Evolutionary conservation across 2,113 vertebrate species (phyloP).

Genomic region (Scortum barcoo): DNA sequence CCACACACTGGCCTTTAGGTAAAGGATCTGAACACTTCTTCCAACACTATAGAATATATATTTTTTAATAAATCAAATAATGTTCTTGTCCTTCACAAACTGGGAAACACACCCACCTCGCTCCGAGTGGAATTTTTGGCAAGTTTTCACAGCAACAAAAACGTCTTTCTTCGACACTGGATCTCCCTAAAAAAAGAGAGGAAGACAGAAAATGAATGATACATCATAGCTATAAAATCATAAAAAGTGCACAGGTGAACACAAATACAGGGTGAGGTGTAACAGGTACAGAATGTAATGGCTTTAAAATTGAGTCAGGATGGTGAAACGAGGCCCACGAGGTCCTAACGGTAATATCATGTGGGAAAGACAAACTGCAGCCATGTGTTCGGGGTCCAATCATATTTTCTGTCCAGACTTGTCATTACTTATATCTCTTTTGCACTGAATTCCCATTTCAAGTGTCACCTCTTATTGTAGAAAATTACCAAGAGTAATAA

Average conservation of each 20-base stretch:
- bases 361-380: neutral
- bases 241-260: neutral
- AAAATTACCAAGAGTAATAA: neutral
- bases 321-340: conserved; percentile 17
- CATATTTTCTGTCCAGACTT: neutral
- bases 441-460: conserved; percentile 1
- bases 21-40: neutral
- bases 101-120: conserved; percentile 77
- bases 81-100: neutral
- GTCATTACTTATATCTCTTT: neutral
- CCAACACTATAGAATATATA: neutral
- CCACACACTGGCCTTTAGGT: too few species aligned
- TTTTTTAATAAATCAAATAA: neutral
- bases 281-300: neutral
- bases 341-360: conserved; percentile 5
- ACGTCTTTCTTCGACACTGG: conserved; percentile 87
- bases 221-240: neutral
- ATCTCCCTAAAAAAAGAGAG: conserved; percentile 81
- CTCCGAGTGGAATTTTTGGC: conserved; percentile 90
- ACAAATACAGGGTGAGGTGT: conserved; percentile 11
- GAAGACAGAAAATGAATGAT: neutral
- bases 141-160: conserved; percentile 96
- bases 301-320: conserved; percentile 14
- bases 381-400: neutral
- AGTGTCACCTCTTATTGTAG: neutral